Conservation (phyloP, 2,113 vertebrate genomes). For the Bagarius yarrelli region DNA sequence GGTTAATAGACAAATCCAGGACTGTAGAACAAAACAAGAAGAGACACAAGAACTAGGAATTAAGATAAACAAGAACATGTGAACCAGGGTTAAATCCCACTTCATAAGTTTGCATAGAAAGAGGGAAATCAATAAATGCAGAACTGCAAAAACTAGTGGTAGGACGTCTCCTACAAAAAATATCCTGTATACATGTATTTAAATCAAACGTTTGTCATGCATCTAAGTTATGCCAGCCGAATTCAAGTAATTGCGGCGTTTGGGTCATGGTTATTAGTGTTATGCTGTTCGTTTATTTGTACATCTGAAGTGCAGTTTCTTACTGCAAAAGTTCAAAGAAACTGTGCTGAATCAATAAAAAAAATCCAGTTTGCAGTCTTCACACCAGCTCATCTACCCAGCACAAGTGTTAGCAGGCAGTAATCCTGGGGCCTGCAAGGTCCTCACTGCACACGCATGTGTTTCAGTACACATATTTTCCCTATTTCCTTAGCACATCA, state of each 20-base stretch:
- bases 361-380: slow-evolving; percentile 60
- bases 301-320: slow-evolving; percentile 3
- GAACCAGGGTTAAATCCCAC: not conserved
- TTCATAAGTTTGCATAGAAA: not conserved
- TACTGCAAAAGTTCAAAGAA: slow-evolving; percentile 34
- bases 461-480: slow-evolving; percentile 65
- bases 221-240: not conserved
- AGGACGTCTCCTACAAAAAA: too few species aligned
- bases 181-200: not conserved
- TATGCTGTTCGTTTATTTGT: not conserved
- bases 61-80: not conserved
- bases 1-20: not conserved
- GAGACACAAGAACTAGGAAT: not conserved
- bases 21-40: not conserved
- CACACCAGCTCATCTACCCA: slow-evolving; percentile 70
- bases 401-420: slow-evolving; percentile 68
- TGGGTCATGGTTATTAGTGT: not conserved
- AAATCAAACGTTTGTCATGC: not conserved
- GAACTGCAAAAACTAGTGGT: not conserved
- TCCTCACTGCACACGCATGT: slow-evolving; percentile 64
- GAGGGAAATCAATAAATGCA: not conserved
- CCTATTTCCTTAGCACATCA: slow-evolving; percentile 64
- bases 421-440: slow-evolving; percentile 67
- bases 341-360: slow-evolving; percentile 51
- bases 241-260: not conserved